These are phyloP conservation scores for Myotis pilosus DNA, from an alignment of 2,797 vertebrate species.

Conservation along the genomic window DNA sequence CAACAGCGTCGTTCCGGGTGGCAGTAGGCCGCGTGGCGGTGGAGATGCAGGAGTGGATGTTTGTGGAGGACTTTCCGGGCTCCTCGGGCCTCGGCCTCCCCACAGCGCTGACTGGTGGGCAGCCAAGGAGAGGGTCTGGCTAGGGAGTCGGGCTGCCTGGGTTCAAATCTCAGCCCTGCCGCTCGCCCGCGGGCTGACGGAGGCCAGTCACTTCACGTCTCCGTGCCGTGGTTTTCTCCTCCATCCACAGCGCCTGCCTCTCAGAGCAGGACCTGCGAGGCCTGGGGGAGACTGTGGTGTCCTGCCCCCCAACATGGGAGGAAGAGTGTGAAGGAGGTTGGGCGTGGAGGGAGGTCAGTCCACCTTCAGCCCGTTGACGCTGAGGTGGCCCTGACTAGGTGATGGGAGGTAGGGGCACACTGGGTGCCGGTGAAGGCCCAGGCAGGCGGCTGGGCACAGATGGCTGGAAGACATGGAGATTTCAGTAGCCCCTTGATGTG, in stretches of 20 bases:
- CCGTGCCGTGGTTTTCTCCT: background rate
- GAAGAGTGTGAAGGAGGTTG: background rate
- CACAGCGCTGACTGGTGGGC: background rate
- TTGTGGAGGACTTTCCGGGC: background rate
- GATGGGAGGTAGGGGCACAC: background rate
- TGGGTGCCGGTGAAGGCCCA: background rate
- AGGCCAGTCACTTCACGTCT: background rate
- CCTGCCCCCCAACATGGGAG: background rate
- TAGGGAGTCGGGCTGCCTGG: background rate
- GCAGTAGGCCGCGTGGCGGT: too few relatives aligned
- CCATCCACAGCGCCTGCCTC: too few relatives aligned
- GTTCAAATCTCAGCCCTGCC: background rate
- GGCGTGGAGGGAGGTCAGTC: accelerated
- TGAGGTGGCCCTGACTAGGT: background rate
- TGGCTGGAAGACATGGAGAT: background rate
- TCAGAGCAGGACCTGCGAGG: background rate
- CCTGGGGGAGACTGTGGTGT: background rate
- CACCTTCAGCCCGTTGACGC: background rate
- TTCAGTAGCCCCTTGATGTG: accelerated
- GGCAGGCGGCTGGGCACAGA: background rate
- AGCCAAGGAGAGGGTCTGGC: background rate
- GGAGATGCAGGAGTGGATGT: accelerated
- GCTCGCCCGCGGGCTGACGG: background rate
- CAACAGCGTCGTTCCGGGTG: accelerated
- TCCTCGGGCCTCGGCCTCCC: background rate